Percentiles rank a stretch among this genome's conserved stretches.
Evolutionary conservation across 2,797 vertebrate genomes (phyloP).

Genomic region (Vipera latastei): DNA sequence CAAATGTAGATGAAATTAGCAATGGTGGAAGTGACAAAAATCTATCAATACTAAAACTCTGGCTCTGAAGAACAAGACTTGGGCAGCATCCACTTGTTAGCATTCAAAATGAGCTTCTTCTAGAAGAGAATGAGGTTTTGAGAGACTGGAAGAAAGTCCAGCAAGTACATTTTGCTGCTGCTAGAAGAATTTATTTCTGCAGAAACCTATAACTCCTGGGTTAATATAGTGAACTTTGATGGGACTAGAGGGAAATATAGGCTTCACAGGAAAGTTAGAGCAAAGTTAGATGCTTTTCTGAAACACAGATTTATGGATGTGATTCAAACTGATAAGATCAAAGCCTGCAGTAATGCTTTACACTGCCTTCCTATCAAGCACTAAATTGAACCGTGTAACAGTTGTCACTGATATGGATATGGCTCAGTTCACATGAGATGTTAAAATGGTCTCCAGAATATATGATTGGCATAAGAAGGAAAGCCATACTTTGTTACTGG

Average conservation of each 20-base stretch:
- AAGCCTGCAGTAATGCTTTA: constrained; percentile 66
- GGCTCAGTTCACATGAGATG: constrained; percentile 8
- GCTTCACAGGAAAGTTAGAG: constrained; percentile 69
- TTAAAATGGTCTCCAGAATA: background rate
- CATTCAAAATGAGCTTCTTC: constrained; percentile 56
- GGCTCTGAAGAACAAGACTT: constrained; percentile 14
- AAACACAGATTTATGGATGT: constrained; percentile 69
- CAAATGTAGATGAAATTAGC: background rate
- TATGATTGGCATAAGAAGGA: background rate
- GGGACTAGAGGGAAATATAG: constrained; percentile 72
- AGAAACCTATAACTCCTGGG: constrained; percentile 71
- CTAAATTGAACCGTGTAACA: constrained; percentile 57
- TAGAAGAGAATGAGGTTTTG: constrained; percentile 63
- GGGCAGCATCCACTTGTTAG: constrained; percentile 54
- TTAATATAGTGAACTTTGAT: constrained; percentile 74
- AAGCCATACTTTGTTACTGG: background rate
- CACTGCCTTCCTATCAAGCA: constrained; percentile 50
- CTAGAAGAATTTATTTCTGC: constrained; percentile 72
- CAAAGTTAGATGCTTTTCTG: constrained; percentile 67
- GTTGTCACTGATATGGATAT: constrained; percentile 44
- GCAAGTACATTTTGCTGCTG: constrained; percentile 68
- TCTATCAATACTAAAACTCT: constrained; percentile 14
- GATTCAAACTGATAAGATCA: constrained; percentile 71
- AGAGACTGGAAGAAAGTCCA: constrained; percentile 58
- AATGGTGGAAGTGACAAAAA: constrained; percentile 4